Base-by-base conservation (phyloP, 2,113 vertebrate genomes). In the Mastomys natalensis region DNA sequence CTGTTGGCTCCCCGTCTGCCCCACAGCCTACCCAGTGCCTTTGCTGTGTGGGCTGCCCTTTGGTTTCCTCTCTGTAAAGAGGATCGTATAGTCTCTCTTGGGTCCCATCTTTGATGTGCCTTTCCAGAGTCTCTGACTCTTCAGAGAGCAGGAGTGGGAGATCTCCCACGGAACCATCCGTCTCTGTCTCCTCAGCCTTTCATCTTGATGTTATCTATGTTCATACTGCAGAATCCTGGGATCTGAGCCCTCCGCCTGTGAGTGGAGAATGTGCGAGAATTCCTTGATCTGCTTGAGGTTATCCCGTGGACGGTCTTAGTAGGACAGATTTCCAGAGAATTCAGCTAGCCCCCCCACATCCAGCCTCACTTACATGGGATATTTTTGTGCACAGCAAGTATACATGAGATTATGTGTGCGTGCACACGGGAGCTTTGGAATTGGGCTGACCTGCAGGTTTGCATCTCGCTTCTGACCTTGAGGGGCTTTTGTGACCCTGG, bases 271-370 rank as follows among this genome's bases (percentile, higher is more conserved):
- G 64, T 15, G 45, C 22, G 87, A 62, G 87, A 13, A 62, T 51
- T 6, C 45, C 87, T 72, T 55, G 66, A 68, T 70, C 68, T 73
- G 4, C 58, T 55, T 45, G 76, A 92, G 90, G 68, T 55, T 55
- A 40, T 62, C 53, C 40, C 58, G 72, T 43, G 91, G 64, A 78
- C 43, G 37, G 2, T 92, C 43, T 96, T 68, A 95, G 5, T 26
- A n/a, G 81, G 81, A 66, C 64, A 78, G 48, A 17, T 87, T 96
- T 91, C 87, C 73, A 37, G 89, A 94, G 89, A 89, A 29, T 64
- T 45, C 72, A 7, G 45, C 72, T 58, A 45, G 66, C 48, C 73
- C 12, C 12, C 62, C 58, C 66, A 55, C 64, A 3, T 60, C 34
- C 22, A 15, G 22, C 87, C 53, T 58, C 37, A 21, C 24, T n/a